Evolutionary conservation across 2,888 invertebrate genomes (phyloP), one percentile per base, ranked within the genome.

Genomic region (Aphodius sticticus): DNA sequence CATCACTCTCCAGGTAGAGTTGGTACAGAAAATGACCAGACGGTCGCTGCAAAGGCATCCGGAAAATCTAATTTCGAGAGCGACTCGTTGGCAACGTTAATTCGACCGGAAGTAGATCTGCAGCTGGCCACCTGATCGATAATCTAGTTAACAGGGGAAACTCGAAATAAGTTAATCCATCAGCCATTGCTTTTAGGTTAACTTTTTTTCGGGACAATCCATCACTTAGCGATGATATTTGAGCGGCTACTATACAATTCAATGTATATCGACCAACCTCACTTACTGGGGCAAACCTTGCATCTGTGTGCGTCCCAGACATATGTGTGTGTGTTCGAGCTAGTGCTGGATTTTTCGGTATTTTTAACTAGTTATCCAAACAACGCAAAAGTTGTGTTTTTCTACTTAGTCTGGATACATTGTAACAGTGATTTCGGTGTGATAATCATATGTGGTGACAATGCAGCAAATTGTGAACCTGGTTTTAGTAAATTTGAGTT

Each of bases 221-320:
- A 82, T 82, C 83, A 83, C 82, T 83, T 83, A 83, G 80, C 76
- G 83, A 80, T 81, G 80, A 82, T 81, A 81, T 81, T 81, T 81
- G 80, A 82, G 77, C 77, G 79, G 79, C 81, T 69, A 79, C 78
- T 78, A 81, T 80, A 81, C 80, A 81, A 81, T 81, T 82, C 81
- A 78, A 79, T 79, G 81, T 76, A 76, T 76, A 76, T 38, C 37
- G 76, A 76, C 69, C 76, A 16, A 69, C 53, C 53, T 53, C 53
- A 53, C 53, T 53, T 5, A 53, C 53, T 53, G 2, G 12, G 53
- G 6, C 53, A 1, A 53, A 26, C 2, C 53, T 53, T 53, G 53
- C 53, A 53, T 53, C 4, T 3, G 53, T 53, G 53, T 53, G 53
- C 53, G 53, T 53, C 53, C 6, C 53, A 53, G 53, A 53, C 9